These are phyloP conservation scores for Anoplopoma fimbria DNA, from an alignment of 2,113 vertebrate genomes.

Conservation along the genomic window DNA sequence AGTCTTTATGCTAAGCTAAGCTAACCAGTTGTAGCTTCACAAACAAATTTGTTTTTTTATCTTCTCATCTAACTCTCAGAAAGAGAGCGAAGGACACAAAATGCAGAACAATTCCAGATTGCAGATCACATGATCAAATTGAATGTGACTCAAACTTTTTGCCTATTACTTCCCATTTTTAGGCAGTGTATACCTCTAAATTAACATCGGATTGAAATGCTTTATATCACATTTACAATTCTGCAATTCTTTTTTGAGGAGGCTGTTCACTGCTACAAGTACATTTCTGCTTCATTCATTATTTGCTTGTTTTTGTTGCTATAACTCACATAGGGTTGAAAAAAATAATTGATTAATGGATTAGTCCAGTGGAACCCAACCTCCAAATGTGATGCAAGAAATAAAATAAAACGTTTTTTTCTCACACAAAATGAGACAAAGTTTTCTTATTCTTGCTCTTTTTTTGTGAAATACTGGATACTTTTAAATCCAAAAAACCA, in stretches of 20 bases:
- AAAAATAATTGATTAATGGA: background rate
- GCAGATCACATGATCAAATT: background rate
- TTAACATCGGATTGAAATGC: background rate
- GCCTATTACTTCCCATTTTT: too few relatives aligned
- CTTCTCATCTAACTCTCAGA: background rate
- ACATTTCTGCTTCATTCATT: background rate
- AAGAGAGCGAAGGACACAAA: background rate
- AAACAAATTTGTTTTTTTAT: background rate
- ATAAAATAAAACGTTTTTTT: background rate
- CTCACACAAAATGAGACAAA: too few relatives aligned
- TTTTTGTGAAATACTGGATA: background rate
- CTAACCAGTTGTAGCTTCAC: background rate
- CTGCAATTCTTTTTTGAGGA: background rate
- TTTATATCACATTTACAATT: background rate
- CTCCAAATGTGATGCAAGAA: background rate
- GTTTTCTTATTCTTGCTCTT: background rate
- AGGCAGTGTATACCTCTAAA: background rate
- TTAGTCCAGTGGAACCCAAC: background rate
- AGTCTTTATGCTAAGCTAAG: background rate
- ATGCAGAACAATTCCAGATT: background rate
- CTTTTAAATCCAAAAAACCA: background rate
- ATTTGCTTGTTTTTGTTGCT: background rate
- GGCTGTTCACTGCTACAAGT: background rate
- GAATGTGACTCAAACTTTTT: background rate
- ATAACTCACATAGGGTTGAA: background rate